These are phyloP conservation scores for Anseranas semipalmata DNA, from an alignment of 2,113 vertebrate species.

Conservation along the genomic window DNA sequence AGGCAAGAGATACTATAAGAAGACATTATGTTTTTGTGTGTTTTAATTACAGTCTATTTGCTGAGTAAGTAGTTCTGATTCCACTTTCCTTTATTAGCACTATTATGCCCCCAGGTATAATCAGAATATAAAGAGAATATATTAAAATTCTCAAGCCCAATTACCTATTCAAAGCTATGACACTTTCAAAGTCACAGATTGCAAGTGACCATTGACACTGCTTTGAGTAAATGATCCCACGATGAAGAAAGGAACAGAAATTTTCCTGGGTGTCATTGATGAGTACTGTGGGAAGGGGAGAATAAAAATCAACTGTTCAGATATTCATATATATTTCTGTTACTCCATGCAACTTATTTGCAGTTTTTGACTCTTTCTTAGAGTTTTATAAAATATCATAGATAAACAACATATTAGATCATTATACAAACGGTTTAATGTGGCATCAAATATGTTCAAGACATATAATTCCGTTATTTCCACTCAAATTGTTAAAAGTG, in stretches of 20 bases:
- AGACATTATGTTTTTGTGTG: not conserved
- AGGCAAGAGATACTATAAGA: not conserved
- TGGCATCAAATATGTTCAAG: not conserved
- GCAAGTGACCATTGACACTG: slow-evolving; percentile 73
- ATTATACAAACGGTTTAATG: not conserved
- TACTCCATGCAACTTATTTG: not conserved
- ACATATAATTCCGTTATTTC: not conserved
- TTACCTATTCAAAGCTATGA: slow-evolving; percentile 81
- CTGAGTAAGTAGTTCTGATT: not conserved
- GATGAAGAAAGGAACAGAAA: slow-evolving; percentile 76
- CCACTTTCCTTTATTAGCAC: not conserved
- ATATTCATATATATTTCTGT: not conserved
- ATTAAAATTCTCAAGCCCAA: not conserved
- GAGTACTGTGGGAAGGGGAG: slow-evolving; percentile 71
- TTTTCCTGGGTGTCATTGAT: slow-evolving; percentile 79
- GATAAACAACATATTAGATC: not conserved
- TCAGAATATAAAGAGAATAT: not conserved
- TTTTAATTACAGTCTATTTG: not conserved
- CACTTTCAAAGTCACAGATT: slow-evolving; percentile 79
- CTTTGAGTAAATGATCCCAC: slow-evolving; percentile 78
- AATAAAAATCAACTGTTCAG: not conserved
- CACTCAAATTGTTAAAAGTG: not conserved
- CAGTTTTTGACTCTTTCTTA: not conserved
- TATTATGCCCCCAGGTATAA: not conserved
- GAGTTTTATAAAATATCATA: not conserved